Evolutionary conservation across 2,888 invertebrate species (phyloP), one percentile per base, ranked within the genome.

Genomic region (Hirudinaria manillensis): DNA sequence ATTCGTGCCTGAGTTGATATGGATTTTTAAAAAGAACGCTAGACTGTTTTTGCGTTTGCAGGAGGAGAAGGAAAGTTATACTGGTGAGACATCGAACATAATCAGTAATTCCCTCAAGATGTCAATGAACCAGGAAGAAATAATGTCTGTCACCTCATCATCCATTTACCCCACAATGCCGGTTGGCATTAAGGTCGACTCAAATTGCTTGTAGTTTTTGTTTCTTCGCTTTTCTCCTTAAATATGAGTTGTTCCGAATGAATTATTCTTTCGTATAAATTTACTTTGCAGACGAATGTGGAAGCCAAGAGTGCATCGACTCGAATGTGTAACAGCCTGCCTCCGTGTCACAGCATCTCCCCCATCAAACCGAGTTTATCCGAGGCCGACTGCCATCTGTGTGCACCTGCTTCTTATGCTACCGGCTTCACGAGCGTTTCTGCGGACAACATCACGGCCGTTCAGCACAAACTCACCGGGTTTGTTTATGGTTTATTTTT

Each of bases 301-400:
- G 61, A 61, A 24, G 29, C 19, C 24, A 29, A 24, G 29, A 34
- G 61, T 27, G 45, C 61, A 3, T 71, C 65, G 16, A 65, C 76
- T 7, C 76, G 76, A 16, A 73, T 76, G 76, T 76, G 65, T 32
- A 72, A 71, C 68, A 76, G 76, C 45, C 73, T 76, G 2, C 76
- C 76, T n/a, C 73, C 76, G 19, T 72, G 76, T 4, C 73, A 72
- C 34, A 27, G 38, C 1, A 75, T 75, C 16, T 76, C 73, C 19
- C 76, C 76, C 53, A 76, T 76, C 72, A 72, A 72, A 65, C 76
- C 76, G n/a, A 76, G 76, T 36, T 68, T 76, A 19, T 76, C 76
- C 32, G 76, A 76, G 38, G 76, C 76, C 16, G 76, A 76, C 68
- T 76, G 76, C 38, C 67, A 73, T 27, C 53, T 73, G 10, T 76